These are phyloP conservation scores for Oppia nitens DNA, from an alignment of 1,140 invertebrate genomes.

Conservation along the genomic window DNA sequence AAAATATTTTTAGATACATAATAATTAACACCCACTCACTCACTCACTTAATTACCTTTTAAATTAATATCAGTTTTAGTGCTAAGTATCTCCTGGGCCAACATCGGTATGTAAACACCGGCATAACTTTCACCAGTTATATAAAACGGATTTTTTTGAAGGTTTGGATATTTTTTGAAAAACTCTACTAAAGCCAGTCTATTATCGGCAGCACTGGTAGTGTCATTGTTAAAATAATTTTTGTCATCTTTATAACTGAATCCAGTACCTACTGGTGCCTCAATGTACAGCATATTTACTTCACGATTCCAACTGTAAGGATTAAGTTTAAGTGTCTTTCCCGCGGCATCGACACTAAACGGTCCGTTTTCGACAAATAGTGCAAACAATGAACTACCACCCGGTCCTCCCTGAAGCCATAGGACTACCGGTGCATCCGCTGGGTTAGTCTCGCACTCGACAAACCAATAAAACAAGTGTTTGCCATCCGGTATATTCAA, in stretches of 20 bases:
- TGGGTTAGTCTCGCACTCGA: constrained; percentile 33
- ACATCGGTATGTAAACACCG: constrained; percentile 35
- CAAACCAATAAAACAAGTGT: constrained; percentile 31
- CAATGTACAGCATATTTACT: constrained; percentile 52
- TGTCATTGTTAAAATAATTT: too few species aligned
- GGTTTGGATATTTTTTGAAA: constrained; percentile 35
- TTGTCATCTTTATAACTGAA: constrained; percentile 39
- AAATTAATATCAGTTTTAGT: constrained; percentile 25
- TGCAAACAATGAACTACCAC: too few species aligned
- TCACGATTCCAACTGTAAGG: constrained; percentile 38
- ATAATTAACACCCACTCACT: not conserved
- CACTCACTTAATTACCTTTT: too few species aligned
- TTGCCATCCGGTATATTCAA: too few species aligned
- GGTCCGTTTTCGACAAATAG: constrained; percentile 37
- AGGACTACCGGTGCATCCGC: constrained; percentile 34
- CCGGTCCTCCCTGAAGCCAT: too few species aligned
- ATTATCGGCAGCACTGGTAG: too few species aligned
- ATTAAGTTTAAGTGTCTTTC: constrained; percentile 30
- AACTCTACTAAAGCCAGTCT: too few species aligned
- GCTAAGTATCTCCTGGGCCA: constrained; percentile 32
- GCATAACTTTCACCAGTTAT: too few species aligned
- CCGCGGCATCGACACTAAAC: constrained; percentile 29
- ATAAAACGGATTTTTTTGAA: constrained; percentile 25
- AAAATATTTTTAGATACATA: too few species aligned
- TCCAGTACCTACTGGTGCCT: constrained; percentile 39